Evolutionary conservation across 2,888 invertebrate species (phyloP).

Genomic region (Meganola albula): DNA sequence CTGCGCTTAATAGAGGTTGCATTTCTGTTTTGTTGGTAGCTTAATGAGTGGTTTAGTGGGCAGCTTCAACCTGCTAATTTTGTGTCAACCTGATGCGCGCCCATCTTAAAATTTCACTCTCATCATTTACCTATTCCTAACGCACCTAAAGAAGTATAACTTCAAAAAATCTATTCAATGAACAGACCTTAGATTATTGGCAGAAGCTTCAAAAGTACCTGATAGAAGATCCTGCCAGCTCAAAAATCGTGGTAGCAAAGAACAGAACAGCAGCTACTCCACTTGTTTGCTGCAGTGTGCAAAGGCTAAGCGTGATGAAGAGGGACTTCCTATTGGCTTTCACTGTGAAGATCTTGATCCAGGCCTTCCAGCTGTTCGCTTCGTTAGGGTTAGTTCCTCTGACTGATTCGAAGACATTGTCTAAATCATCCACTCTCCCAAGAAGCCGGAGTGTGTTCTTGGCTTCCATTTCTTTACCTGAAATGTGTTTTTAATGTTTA

Average conservation of each 20-base stretch:
- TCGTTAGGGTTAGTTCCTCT: slow-evolving; percentile 31
- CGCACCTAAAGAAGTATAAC: no score
- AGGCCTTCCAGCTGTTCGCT: slow-evolving; percentile 34
- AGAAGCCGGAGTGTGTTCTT: slow-evolving; percentile 32
- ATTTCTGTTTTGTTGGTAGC: no score
- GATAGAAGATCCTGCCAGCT: slow-evolving; percentile 38
- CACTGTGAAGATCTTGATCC: slow-evolving; percentile 42
- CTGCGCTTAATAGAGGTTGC: no score
- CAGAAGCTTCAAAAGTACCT: no score
- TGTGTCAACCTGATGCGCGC: no score
- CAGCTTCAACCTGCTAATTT: no score
- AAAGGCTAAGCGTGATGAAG: slow-evolving; percentile 37
- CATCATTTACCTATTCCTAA: no score
- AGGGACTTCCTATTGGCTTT: slow-evolving; percentile 38
- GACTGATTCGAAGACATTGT: slow-evolving; percentile 37
- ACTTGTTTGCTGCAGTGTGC: slow-evolving; percentile 30
- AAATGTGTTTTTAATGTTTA: no score
- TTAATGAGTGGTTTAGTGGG: no score
- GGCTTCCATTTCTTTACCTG: slow-evolving; percentile 39
- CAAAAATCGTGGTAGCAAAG: slow-evolving; percentile 40
- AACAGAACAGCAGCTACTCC: slow-evolving; percentile 41
- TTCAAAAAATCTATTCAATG: no score
- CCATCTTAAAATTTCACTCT: no score
- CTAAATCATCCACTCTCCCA: slow-evolving; percentile 36
- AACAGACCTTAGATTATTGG: no score